Evolutionary conservation across 1,140 invertebrate species (phyloP), one percentile per base, ranked within the genome.

Genomic region (Brachionus calyciflorus): DNA sequence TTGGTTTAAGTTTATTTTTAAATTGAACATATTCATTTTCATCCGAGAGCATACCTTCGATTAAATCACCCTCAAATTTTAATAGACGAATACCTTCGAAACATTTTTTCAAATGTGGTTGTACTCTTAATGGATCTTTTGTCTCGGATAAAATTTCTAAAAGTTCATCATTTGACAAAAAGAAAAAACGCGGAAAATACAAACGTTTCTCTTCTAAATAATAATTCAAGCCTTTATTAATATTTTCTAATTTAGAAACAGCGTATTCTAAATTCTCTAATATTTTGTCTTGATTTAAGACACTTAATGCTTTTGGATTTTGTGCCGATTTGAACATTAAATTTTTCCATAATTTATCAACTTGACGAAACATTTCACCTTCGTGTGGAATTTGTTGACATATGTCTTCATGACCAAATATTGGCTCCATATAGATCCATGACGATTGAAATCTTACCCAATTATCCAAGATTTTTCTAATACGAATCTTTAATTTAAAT

Each of bases 131-230:
- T 0, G 94, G 94, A 88, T 97, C 93, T 85, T 96, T 96, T 0
- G 94, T 96, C 85, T 97, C 93, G 0, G 94, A 96, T 37, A 98
- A 84, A 33, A 93, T 93, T 83, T 93, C 91, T 6, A 94, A 83
- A 26, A 93, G 84, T 82, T 93, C 91, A 83, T 93, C 91, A 84
- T 93, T 93, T 5, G 92, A 93, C 79, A 93, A 90, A 81, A 94
- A 94, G 86, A 93, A 93, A 81, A 92, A 89, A 49, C 85, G 80
- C 44, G 85, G 82, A 80, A 86, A 86, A 55, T 84, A 80, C 60
- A 82, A 81, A 79, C 85, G 80, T 80, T 86, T 86, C 10, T 82
- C 83, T 78, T 86, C 85, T 6, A 86, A 80, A 77, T 86, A 85
- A 14, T 81, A 82, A 55, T 85, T 84, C 9, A 86, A 80, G 10